Percentiles rank a stretch among this genome's conserved stretches.
These are phyloP conservation scores for Eurytoma californica DNA, from an alignment of 2,888 invertebrate species.

Conservation along the genomic window DNA sequence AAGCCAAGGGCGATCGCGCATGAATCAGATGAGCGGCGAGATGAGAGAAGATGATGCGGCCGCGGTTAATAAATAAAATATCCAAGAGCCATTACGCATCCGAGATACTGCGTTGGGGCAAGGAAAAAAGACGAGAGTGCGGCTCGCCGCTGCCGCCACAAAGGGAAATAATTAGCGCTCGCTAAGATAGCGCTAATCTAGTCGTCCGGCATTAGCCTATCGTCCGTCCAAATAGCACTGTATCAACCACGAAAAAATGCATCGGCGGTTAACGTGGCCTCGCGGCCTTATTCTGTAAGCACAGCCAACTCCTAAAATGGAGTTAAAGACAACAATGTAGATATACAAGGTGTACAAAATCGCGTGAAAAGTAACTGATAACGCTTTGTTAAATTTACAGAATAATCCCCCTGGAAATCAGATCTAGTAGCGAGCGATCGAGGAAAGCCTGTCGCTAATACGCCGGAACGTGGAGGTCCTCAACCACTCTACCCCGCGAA, in stretches of 20 bases:
- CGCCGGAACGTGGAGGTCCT: not conserved
- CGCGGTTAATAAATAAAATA: constrained; percentile 61
- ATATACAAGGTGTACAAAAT: no score
- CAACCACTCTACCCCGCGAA: constrained; percentile 55
- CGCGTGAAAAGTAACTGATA: no score
- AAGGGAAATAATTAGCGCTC: constrained; percentile 72
- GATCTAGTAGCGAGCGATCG: not conserved
- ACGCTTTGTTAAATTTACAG: no score
- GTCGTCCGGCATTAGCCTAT: constrained; percentile 73
- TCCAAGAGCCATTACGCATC: constrained; percentile 59
- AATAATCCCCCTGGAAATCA: not conserved
- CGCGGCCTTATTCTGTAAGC: no score
- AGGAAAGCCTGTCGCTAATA: not conserved
- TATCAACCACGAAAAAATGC: not conserved
- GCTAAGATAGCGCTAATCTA: constrained; percentile 69
- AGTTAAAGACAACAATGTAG: no score
- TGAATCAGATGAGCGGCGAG: constrained; percentile 6
- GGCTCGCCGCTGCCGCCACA: constrained; percentile 61
- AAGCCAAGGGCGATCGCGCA: not conserved
- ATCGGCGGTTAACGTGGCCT: not conserved
- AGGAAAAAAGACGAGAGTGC: constrained; percentile 17
- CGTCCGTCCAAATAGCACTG: constrained; percentile 64
- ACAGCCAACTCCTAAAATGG: no score
- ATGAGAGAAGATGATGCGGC: constrained; percentile 21
- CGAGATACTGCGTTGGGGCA: no score